These are phyloP conservation scores for Solenodon paradoxus DNA, from an alignment of 2,113 vertebrate species.

Conservation along the genomic window DNA sequence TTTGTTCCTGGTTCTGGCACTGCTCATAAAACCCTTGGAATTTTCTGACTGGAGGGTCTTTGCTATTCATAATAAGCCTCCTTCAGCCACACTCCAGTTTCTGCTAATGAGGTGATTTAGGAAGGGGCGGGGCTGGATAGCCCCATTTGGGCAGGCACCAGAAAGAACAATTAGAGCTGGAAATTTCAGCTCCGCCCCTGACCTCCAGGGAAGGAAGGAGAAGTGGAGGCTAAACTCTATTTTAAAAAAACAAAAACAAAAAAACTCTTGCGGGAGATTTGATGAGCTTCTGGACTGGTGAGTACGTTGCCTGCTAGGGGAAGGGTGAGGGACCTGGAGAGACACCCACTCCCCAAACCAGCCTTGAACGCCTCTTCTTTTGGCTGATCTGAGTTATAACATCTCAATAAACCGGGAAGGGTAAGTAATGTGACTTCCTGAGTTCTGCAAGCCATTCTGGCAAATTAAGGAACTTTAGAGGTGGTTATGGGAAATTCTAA, in stretches of 20 bases:
- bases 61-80: not conserved
- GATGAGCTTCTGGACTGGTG: not conserved
- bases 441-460: not conserved
- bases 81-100: not conserved
- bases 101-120: not conserved
- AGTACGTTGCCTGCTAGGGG: fast-evolving
- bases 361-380: not conserved
- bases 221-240: not conserved
- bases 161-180: not conserved
- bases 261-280: not conserved
- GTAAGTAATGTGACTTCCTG: not conserved
- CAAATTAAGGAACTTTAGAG: not conserved
- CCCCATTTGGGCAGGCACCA: not conserved
- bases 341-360: too few species aligned
- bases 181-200: not conserved
- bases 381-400: not conserved
- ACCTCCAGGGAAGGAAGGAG: not conserved
- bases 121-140: not conserved
- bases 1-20: not conserved
- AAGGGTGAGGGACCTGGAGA: not conserved
- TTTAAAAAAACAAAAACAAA: too few species aligned
- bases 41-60: not conserved
- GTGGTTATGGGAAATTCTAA: not conserved
- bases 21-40: not conserved
- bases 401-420: not conserved